Base-by-base conservation (phyloP, 2,113 vertebrate species). In the Poeciliopsis retropinna region DNA sequence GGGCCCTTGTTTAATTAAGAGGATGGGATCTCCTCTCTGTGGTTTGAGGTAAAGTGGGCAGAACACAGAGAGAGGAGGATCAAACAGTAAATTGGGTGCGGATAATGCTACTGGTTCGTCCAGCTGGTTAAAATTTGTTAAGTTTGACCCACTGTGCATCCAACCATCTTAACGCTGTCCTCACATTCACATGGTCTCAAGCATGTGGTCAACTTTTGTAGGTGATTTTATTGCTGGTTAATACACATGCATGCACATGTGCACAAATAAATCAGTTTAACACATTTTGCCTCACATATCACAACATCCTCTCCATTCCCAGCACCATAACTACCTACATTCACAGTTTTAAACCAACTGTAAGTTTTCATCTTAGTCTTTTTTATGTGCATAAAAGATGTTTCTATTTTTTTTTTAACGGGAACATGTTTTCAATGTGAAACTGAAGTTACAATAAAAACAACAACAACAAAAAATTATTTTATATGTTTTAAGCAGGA, bases 1-100 rank as follows among this genome's bases (percentile, higher is more conserved):
- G 90, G 92, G 88, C 87, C 81, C 69, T 72, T 80, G 87, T 93
- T 95, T 93, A 94, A 95, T 94, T 94, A 92, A 92, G 86, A 87
- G 81, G 87, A 94, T 91, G 86, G 79, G 85, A 89, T 91, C 92
- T 90, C 82, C 86, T 81, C 60, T 76, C 47, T 32, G 32, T 81
- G 82, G 78, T 81, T 62, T 47, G 64, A 60, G 66, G 65, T 70
- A 83, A 79, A 79, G 83, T 73, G 64, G 51, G 29, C 76, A 68
- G 60, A 73, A 75, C 70, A 81, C 83, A 10, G 34, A 82, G 27
- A 12, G 34, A 29, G 31, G 65, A 39, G 22, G 62, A 72, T 31
- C 37, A 60, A 63, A 41, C 51, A 61, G 44, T 47, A 15, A 28
- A 29, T 17, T 25, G 30, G 47, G 3, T 22, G 22, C 30, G 27